phyloP scores from a whole-genome alignment of 1,140 invertebrate species.

The Ceratosolen fusciceps region DNA sequence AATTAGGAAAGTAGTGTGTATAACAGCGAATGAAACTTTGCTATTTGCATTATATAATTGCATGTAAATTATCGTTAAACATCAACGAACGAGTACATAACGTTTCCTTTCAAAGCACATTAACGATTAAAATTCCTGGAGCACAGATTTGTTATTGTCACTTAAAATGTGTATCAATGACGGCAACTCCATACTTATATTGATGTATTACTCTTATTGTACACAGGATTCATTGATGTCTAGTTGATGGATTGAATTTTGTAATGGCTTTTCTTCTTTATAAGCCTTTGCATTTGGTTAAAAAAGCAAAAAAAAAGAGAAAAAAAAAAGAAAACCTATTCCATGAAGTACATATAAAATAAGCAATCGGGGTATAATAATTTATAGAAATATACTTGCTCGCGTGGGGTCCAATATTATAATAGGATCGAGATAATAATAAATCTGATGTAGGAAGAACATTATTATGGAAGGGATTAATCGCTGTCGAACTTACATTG shows the following conservation, averaged over 20 bases:
- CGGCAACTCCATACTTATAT: neutral
- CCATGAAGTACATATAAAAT: too few species aligned
- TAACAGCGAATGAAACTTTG: too few species aligned
- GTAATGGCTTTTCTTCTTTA: neutral
- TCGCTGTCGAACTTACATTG: neutral
- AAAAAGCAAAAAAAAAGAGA: too few species aligned
- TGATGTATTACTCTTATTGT: neutral
- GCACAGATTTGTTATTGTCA: neutral
- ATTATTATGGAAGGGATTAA: too few species aligned
- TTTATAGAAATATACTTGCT: too few species aligned
- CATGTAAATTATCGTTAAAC: neutral
- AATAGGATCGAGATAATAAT: too few species aligned
- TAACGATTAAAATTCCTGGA: neutral
- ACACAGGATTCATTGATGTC: neutral
- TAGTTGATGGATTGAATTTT: constrained; percentile 1
- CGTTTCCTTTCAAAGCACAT: neutral
- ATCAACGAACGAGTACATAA: neutral
- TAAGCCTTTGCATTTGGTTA: too few species aligned
- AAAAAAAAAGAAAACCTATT: too few species aligned
- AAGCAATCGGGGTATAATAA: too few species aligned
- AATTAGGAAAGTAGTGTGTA: too few species aligned
- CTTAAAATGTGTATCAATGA: constrained; percentile 4
- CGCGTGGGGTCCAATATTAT: too few species aligned
- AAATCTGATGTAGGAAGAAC: too few species aligned
- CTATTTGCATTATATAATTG: neutral